Conservation (phyloP, 1,140 invertebrate genomes). For the Drosophila seguyi region DNA sequence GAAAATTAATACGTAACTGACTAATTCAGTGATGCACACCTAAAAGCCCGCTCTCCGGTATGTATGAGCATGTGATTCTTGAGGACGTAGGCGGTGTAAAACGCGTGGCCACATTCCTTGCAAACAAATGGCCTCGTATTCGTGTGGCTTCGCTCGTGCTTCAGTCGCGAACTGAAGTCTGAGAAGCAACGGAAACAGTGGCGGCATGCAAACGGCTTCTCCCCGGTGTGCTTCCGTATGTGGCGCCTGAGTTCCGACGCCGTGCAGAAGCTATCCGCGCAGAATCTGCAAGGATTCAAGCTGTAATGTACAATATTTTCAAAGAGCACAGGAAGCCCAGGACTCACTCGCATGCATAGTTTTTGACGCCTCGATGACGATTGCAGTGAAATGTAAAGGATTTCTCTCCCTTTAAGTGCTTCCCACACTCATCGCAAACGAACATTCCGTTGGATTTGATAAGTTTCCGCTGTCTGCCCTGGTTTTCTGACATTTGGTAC, state of each 20-base stretch:
- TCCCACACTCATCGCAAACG: constrained; percentile 66
- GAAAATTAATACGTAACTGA: not conserved
- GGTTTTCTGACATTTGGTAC: not conserved
- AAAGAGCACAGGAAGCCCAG: not conserved
- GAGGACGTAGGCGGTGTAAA: constrained; percentile 85
- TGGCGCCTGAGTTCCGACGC: constrained; percentile 62
- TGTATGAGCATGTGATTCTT: constrained; percentile 79
- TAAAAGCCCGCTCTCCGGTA: constrained; percentile 74
- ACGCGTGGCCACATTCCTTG: constrained; percentile 86
- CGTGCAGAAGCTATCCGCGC: constrained; percentile 63
- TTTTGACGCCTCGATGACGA: constrained; percentile 64
- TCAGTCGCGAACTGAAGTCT: constrained; percentile 56
- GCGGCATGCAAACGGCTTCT: constrained; percentile 54
- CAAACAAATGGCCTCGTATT: constrained; percentile 87
- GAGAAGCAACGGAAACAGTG: constrained; percentile 64
- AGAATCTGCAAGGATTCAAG: constrained; percentile 40
- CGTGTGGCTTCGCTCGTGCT: constrained; percentile 86
- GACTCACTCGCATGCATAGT: constrained; percentile 51
- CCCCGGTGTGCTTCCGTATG: constrained; percentile 57
- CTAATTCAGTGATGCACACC: constrained; percentile 57
- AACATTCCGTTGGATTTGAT: constrained; percentile 13
- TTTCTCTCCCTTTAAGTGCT: constrained; percentile 43
- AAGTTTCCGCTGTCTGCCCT: not conserved
- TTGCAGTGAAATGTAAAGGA: constrained; percentile 55
- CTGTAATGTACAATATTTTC: not conserved